Percentiles rank a stretch among this genome's conserved stretches.
phyloP scores from a whole-genome alignment of 2,888 invertebrate genomes.

The Mesoligia furuncula region DNA sequence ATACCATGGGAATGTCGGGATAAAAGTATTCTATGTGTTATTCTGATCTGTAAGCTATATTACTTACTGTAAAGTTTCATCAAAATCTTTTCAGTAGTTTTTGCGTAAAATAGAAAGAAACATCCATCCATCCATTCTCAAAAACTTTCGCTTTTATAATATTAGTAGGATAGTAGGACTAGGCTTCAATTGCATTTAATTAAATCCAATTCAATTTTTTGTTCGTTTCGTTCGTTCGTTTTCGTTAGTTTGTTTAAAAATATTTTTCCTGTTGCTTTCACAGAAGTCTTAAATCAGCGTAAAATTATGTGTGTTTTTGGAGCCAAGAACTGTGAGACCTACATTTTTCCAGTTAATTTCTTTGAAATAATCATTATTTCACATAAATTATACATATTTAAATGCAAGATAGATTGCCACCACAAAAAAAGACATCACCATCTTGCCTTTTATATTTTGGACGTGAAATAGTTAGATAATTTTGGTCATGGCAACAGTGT shows the following conservation, averaged over 20 bases:
- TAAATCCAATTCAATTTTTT: not conserved
- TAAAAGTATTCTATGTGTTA: no score
- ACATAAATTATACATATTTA: not conserved
- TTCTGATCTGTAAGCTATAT: no score
- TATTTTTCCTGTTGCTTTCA: not conserved
- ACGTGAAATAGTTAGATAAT: no score
- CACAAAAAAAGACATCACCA: not conserved
- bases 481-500: no score
- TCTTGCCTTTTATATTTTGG: not conserved
- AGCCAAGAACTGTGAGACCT: conserved; percentile 3
- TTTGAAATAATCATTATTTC: not conserved
- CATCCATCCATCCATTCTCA: no score
- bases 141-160: no score
- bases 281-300: not conserved
- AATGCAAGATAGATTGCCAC: not conserved
- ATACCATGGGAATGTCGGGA: no score
- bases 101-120: no score
- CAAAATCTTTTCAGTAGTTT: no score
- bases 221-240: no score
- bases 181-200: not conserved
- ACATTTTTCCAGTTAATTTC: not conserved
- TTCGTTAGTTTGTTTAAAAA: conserved; percentile 1
- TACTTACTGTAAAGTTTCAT: no score
- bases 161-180: no score
- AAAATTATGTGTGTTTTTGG: conserved; percentile 4